Evolutionary conservation across 2,888 invertebrate species (phyloP).

Genomic region (Drosophila pseudotalamancana): DNA sequence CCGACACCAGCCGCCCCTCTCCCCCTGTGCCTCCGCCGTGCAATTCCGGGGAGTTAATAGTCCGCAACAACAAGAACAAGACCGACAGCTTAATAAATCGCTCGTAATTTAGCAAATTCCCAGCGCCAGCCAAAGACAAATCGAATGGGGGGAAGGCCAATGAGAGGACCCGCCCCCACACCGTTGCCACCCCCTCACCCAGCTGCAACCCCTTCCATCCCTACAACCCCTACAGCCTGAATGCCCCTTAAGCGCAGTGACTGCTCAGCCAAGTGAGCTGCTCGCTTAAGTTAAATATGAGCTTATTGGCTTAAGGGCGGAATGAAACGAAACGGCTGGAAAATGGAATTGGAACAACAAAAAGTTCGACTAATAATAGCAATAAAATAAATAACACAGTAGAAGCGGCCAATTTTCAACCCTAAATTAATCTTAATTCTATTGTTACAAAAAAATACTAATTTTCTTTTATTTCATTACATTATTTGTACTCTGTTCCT

Average conservation of each 20-base stretch:
- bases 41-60: conserved; percentile 67
- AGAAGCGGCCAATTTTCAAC: too few species aligned
- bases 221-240: background rate
- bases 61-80: conserved; percentile 36
- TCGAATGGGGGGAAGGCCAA: conserved; percentile 36
- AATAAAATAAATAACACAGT: conserved; percentile 7
- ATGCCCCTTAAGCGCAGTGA: conserved; percentile 9
- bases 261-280: conserved; percentile 26
- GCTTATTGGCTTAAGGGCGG: conserved; percentile 69
- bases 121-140: conserved; percentile 41
- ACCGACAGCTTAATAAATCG: conserved; percentile 50
- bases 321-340: conserved; percentile 15
- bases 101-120: conserved; percentile 56
- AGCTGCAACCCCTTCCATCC: background rate
- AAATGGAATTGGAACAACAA: conserved; percentile 11
- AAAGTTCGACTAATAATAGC: conserved; percentile 14
- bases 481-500: too few species aligned
- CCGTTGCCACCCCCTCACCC: background rate
- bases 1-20: too few species aligned
- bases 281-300: conserved; percentile 66
- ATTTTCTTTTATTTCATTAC: too few species aligned
- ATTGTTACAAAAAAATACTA: too few species aligned
- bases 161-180: conserved; percentile 4
- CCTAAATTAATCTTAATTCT: too few species aligned
- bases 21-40: conserved; percentile 38